Conservation (phyloP, 2,797 vertebrate genomes). For the Heliangelus exortis region DNA sequence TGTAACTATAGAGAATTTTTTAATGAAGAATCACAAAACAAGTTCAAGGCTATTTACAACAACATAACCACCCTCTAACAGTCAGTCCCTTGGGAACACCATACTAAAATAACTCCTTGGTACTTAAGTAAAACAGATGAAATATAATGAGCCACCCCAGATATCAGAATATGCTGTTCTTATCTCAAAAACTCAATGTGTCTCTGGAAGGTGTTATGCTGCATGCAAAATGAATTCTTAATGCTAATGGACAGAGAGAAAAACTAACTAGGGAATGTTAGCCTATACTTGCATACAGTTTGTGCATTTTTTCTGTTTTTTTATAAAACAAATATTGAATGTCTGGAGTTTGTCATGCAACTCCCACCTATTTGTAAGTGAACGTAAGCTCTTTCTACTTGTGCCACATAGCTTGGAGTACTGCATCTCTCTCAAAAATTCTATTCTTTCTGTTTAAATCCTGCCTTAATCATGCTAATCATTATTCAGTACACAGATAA, state of each 20-base stretch:
- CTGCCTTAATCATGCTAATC: background rate
- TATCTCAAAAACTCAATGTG: background rate
- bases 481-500: background rate
- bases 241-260: background rate
- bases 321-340: background rate
- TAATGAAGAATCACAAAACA: background rate
- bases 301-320: background rate
- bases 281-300: background rate
- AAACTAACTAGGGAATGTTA: conserved; percentile 3
- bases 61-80: background rate
- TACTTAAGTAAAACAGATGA: background rate
- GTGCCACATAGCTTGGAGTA: background rate
- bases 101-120: background rate
- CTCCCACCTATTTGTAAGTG: background rate
- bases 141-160: background rate
- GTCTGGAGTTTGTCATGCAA: conserved; percentile 15
- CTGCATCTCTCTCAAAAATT: background rate
- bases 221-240: conserved; percentile 6
- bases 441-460: background rate
- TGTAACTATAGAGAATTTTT: background rate
- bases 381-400: background rate
- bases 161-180: background rate
- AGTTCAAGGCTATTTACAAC: background rate
- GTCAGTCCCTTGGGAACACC: background rate
- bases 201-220: background rate